phyloP scores from a whole-genome alignment of 2,888 invertebrate species.

The Folsomia manolachei region DNA sequence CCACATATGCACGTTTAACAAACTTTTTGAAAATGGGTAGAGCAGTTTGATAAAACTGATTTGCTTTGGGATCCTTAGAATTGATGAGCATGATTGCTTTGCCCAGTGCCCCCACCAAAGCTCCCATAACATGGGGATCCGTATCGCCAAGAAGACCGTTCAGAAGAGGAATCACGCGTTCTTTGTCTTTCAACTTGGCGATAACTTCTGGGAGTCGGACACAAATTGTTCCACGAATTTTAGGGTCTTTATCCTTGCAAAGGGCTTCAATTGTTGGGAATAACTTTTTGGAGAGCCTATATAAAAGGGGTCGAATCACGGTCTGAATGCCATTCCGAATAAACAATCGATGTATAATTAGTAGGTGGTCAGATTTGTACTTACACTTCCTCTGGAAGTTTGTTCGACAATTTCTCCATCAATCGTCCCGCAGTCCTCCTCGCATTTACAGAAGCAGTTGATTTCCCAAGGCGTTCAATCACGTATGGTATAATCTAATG shows the following conservation, averaged over 20 bases:
- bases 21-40: constrained; percentile 37
- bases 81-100: constrained; percentile 25
- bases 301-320: background rate
- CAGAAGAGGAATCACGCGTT: constrained; percentile 27
- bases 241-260: constrained; percentile 24
- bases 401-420: constrained; percentile 10
- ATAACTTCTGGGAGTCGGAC: constrained; percentile 32
- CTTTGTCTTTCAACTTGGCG: constrained; percentile 32
- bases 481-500: constrained; percentile 18
- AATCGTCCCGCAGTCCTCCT: constrained; percentile 13
- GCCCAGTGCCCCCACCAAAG: constrained; percentile 24
- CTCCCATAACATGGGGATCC: constrained; percentile 20
- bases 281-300: constrained; percentile 28
- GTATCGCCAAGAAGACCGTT: constrained; percentile 25
- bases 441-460: constrained; percentile 11
- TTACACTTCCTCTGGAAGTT: constrained; percentile 21
- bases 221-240: constrained; percentile 30
- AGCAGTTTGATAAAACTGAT: constrained; percentile 23
- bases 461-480: constrained; percentile 13
- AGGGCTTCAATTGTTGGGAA: constrained; percentile 31
- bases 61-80: constrained; percentile 19
- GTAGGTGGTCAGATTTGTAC: background rate
- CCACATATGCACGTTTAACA: constrained; percentile 40
- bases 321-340: no score
- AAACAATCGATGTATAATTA: background rate